Percentiles rank a stretch among this genome's conserved stretches.
phyloP scores from a whole-genome alignment of 37 sponge, comb jelly and placozoan species.

The Geodia barretti region DNA sequence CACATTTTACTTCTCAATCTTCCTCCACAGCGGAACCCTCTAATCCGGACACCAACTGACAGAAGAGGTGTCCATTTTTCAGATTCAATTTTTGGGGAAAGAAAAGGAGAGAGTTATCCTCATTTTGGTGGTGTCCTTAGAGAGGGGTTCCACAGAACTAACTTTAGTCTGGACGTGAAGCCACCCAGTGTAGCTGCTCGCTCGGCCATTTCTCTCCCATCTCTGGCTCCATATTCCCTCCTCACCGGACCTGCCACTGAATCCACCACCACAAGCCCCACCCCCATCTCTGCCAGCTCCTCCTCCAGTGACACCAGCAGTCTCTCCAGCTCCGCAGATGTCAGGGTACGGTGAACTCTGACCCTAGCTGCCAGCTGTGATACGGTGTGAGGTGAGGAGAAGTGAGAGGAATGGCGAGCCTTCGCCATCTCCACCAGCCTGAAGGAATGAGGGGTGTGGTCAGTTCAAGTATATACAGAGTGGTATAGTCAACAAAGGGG shows the following conservation, averaged over 20 bases:
- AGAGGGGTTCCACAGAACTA: no score
- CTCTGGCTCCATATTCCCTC: constrained; percentile 68
- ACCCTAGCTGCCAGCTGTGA: constrained; percentile 23
- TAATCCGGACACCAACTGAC: no score
- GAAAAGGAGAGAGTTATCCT: no score
- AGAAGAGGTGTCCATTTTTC: no score
- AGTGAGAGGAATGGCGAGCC: constrained; percentile 25
- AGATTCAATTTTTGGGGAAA: no score
- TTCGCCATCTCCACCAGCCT: constrained; percentile 72
- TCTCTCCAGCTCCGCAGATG: constrained; percentile 22
- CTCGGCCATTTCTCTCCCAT: constrained; percentile 25
- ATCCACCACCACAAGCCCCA: constrained; percentile 70
- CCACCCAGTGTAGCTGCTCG: constrained; percentile 23
- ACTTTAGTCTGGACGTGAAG: constrained; percentile 58
- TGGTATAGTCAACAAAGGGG: no score
- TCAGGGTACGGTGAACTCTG: constrained; percentile 33
- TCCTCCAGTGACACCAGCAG: constrained; percentile 35
- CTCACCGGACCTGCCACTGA: constrained; percentile 71
- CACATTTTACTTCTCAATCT: no score
- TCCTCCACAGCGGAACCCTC: no score
- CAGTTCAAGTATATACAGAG: no score
- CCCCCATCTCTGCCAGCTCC: constrained; percentile 10
- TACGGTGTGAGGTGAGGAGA: neutral
- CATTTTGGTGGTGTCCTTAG: no score
- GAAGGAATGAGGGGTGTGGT: no score